These are phyloP conservation scores for Ichneumoninae sp. DNA, from an alignment of 2,888 invertebrate species.

Conservation along the genomic window DNA sequence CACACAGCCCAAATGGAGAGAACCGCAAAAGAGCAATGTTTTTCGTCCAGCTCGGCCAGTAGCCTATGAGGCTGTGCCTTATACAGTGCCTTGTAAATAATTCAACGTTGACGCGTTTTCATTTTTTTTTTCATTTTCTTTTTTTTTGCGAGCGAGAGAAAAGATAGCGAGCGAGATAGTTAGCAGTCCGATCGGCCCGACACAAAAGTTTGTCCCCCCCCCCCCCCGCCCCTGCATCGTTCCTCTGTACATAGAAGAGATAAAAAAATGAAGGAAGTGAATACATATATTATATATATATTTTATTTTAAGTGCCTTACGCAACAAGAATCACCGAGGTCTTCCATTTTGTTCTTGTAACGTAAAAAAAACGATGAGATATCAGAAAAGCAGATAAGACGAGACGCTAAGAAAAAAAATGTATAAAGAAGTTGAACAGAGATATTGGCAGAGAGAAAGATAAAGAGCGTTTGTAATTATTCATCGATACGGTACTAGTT, in stretches of 20 bases:
- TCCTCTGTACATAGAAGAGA: conserved; percentile 70
- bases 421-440: conserved; percentile 35
- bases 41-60: conserved; percentile 75
- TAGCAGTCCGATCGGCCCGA: conserved; percentile 46
- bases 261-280: conserved; percentile 49
- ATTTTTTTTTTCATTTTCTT: conserved; percentile 8
- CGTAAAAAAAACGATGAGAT: conserved; percentile 66
- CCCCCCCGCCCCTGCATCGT: conserved; percentile 48
- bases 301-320: conserved; percentile 83
- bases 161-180: conserved; percentile 41
- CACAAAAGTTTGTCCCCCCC: conserved; percentile 29
- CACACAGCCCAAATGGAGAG: not conserved
- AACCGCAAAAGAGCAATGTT: conserved; percentile 15
- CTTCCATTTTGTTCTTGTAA: conserved; percentile 83
- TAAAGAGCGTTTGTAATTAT: conserved; percentile 67
- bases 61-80: conserved; percentile 80
- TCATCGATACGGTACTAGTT: conserved; percentile 70
- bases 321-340: conserved; percentile 84
- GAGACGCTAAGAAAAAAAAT: conserved; percentile 34
- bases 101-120: conserved; percentile 46
- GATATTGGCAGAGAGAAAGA: conserved; percentile 32
- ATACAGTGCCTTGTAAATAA: conserved; percentile 82
- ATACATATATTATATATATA: conserved; percentile 67
- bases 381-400: conserved; percentile 36
- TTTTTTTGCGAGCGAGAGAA: conserved; percentile 32